A percentile compares a stretch with the other conserved stretches of the same genome.
These are phyloP conservation scores for Zaprionus tsacasi DNA, from an alignment of 1,140 invertebrate genomes.

Conservation along the genomic window DNA sequence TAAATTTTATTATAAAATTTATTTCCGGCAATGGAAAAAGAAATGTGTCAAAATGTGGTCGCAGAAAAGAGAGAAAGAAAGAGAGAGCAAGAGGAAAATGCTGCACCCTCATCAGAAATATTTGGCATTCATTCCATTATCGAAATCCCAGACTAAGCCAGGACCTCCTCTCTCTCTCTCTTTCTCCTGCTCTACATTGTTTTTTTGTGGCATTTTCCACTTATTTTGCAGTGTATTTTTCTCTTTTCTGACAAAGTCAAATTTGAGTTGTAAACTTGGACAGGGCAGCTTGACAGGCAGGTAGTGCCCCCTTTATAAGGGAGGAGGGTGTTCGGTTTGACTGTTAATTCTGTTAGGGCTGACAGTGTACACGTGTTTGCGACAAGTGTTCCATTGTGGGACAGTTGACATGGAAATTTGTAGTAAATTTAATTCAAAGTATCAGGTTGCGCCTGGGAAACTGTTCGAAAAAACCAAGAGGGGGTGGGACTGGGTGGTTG, in stretches of 20 bases:
- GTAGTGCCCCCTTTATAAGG: background rate
- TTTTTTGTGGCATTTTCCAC: constrained; percentile 6
- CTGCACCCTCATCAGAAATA: constrained; percentile 76
- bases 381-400: constrained; percentile 73
- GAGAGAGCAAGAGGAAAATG: background rate
- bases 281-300: constrained; percentile 47
- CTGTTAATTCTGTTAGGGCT: constrained; percentile 65
- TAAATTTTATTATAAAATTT: constrained; percentile 83
- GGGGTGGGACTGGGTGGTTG: background rate
- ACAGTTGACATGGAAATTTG: constrained; percentile 66
- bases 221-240: constrained; percentile 24
- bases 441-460: constrained; percentile 77
- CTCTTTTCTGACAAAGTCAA: constrained; percentile 43
- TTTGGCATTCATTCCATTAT: constrained; percentile 82
- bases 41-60: constrained; percentile 80
- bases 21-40: constrained; percentile 52
- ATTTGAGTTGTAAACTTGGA: constrained; percentile 55
- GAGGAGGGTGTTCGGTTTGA: constrained; percentile 17
- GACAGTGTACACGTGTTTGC: constrained; percentile 78
- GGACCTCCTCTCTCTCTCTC: constrained; percentile 10
- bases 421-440: constrained; percentile 76
- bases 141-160: constrained; percentile 79
- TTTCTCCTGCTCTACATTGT: background rate
- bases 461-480: background rate
- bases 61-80: constrained; percentile 35